Conservation (phyloP, 2,113 vertebrate species). For the Lophura nycthemera region DNA sequence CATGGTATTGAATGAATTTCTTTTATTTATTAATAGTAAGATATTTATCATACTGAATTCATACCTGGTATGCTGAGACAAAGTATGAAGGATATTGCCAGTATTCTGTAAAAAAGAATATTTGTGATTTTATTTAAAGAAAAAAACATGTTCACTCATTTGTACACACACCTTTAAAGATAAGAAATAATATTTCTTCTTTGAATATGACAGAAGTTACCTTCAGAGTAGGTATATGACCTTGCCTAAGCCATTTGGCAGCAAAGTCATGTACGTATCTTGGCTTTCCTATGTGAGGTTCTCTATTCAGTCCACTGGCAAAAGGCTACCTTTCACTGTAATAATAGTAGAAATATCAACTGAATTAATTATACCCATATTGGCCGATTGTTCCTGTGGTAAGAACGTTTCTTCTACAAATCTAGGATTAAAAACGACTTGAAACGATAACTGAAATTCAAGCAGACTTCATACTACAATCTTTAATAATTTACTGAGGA, state of each 20-base stretch:
- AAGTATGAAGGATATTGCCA: slow-evolving; percentile 80
- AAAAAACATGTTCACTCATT: background rate
- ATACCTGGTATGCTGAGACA: slow-evolving; percentile 88
- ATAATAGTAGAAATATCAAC: background rate
- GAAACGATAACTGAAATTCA: background rate
- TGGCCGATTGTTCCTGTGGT: background rate
- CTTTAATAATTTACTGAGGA: background rate
- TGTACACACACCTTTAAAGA: background rate
- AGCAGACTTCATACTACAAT: background rate
- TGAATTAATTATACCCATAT: background rate
- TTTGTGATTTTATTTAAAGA: background rate
- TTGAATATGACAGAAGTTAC: background rate
- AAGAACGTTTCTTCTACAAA: background rate
- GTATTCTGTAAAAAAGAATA: slow-evolving; percentile 77
- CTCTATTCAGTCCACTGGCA: accelerated
- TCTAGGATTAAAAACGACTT: background rate
- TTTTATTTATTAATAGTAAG: background rate
- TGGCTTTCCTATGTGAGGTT: background rate
- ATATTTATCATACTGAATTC: slow-evolving; percentile 28
- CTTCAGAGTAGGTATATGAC: background rate
- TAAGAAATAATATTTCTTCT: background rate
- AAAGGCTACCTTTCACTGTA: background rate
- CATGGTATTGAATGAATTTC: background rate
- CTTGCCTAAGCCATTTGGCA: background rate
- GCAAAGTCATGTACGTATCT: background rate